Conservation (phyloP, 1,140 invertebrate species). For the Psilanteris sp. region DNA sequence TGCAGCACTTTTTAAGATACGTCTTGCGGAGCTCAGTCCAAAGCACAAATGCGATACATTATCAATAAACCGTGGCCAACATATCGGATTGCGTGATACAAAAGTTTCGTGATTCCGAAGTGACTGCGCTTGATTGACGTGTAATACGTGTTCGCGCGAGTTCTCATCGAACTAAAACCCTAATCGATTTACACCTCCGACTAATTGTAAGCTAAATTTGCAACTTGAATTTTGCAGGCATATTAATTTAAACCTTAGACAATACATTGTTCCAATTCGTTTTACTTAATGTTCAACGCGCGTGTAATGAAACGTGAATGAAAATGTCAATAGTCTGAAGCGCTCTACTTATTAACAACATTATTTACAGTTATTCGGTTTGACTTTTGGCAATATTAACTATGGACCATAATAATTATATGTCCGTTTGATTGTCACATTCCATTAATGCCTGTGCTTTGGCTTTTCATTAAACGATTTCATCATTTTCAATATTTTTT, state of each 20-base stretch:
- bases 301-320: constrained; percentile 5
- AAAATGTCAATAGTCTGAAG: constrained; percentile 12
- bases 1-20: constrained; percentile 32
- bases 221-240: constrained; percentile 38
- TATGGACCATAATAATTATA: too few relatives aligned
- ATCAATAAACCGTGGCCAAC: constrained; percentile 57
- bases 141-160: constrained; percentile 59
- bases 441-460: too few relatives aligned
- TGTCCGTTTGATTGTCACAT: too few relatives aligned
- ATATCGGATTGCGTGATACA: constrained; percentile 52
- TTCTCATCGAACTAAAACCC: constrained; percentile 52
- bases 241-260: constrained; percentile 42
- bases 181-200: constrained; percentile 65
- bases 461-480: too few relatives aligned
- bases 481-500: too few relatives aligned
- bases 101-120: constrained; percentile 57
- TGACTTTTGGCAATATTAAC: constrained; percentile 1
- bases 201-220: constrained; percentile 58
- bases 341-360: constrained; percentile 4
- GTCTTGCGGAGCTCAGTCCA: constrained; percentile 17
- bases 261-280: constrained; percentile 16
- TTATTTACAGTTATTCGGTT: constrained; percentile 7
- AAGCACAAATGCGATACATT: constrained; percentile 43
- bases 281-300: constrained; percentile 11
- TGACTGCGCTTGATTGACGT: constrained; percentile 61